Conservation (phyloP, 2,888 invertebrate genomes). For the Diloba caeruleocephala region DNA sequence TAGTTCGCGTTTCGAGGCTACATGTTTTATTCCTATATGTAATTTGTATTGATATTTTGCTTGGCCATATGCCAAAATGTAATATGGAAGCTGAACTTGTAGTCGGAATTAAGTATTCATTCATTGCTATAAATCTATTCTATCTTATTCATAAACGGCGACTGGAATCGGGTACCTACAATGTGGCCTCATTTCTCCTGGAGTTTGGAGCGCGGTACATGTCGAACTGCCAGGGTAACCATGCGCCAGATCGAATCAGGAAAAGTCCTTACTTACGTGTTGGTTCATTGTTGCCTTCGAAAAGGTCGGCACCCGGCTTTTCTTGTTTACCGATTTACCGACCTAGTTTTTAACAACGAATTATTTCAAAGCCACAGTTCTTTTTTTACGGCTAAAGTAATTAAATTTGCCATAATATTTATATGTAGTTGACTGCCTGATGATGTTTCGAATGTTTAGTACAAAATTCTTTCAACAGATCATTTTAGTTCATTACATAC, state of each 20-base stretch:
- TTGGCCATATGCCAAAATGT: constrained; percentile 76
- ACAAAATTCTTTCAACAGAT: too few species aligned
- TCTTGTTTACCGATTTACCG: constrained; percentile 13
- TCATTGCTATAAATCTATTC: constrained; percentile 79
- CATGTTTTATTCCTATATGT: constrained; percentile 63
- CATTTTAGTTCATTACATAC: too few species aligned
- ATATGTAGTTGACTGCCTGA: too few species aligned
- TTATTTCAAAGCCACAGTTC: constrained; percentile 13
- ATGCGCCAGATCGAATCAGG: constrained; percentile 23
- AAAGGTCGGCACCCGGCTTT: constrained; percentile 20
- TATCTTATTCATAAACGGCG: constrained; percentile 74
- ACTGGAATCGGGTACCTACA: constrained; percentile 46
- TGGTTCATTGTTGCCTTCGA: constrained; percentile 14
- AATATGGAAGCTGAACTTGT: constrained; percentile 74
- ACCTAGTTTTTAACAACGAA: constrained; percentile 8
- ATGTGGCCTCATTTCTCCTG: constrained; percentile 62
- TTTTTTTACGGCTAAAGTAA: too few species aligned
- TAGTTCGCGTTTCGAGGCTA: constrained; percentile 47
- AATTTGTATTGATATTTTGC: constrained; percentile 76
- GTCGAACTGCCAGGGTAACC: constrained; percentile 31
- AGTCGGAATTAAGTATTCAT: constrained; percentile 79
- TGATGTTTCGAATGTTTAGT: too few species aligned
- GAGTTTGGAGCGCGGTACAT: constrained; percentile 52
- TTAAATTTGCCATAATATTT: too few species aligned
- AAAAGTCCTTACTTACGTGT: constrained; percentile 28